phyloP scores from a whole-genome alignment of 2,888 invertebrate species.

The Macropis europaea region DNA sequence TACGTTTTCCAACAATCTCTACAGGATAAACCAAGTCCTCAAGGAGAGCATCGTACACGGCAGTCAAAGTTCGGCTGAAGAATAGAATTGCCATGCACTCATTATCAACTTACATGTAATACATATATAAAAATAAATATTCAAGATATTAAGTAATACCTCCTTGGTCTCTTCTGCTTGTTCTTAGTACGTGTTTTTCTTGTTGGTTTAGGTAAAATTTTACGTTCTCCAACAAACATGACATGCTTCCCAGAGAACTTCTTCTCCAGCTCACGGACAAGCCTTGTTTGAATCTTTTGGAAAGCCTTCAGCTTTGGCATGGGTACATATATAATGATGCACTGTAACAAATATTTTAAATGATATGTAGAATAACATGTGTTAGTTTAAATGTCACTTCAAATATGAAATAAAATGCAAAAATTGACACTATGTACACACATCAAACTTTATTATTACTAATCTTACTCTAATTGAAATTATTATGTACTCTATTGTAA shows the following conservation, averaged over 20 bases:
- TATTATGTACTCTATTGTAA: too few species aligned
- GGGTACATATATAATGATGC: slow-evolving; percentile 99
- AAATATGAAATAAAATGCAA: too few species aligned
- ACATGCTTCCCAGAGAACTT: slow-evolving; percentile 99
- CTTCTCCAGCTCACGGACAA: slow-evolving; percentile 99
- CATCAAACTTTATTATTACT: too few species aligned
- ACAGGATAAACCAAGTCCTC: slow-evolving; percentile 99
- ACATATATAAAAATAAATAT: not conserved
- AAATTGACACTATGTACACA: too few species aligned
- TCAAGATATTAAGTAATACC: slow-evolving; percentile 76
- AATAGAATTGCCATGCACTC: not conserved
- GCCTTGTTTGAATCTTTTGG: slow-evolving; percentile 97
- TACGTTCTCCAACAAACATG: slow-evolving; percentile 98
- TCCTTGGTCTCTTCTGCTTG: slow-evolving; percentile 88
- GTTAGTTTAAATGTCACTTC: too few species aligned
- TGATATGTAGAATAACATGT: not conserved
- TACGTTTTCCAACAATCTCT: slow-evolving; percentile 99
- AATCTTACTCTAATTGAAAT: too few species aligned
- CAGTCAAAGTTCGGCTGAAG: slow-evolving; percentile 92
- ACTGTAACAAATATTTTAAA: slow-evolving; percentile 83
- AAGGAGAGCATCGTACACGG: slow-evolving; percentile 98
- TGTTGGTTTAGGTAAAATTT: slow-evolving; percentile 98
- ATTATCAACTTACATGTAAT: not conserved
- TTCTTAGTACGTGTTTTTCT: slow-evolving; percentile 91
- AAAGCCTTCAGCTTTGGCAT: slow-evolving; percentile 98